phyloP scores from a whole-genome alignment of 23 tunicate genomes.

The Ascidia mentula region DNA sequence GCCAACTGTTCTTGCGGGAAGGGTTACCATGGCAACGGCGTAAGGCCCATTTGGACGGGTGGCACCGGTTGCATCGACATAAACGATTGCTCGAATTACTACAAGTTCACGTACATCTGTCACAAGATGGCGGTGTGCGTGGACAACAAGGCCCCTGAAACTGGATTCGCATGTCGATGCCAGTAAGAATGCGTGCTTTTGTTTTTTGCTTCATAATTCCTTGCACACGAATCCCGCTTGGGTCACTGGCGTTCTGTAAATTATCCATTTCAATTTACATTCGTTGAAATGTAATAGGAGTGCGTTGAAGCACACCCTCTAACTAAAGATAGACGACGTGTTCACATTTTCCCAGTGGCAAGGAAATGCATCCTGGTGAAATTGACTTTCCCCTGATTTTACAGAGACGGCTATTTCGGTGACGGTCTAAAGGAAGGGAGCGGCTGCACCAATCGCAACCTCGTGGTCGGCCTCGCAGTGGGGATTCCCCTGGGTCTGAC shows the following conservation, averaged over 20 bases:
- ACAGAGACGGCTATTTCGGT: conserved; percentile 38
- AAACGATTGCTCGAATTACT: conserved; percentile 30
- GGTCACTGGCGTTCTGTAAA: too few relatives aligned
- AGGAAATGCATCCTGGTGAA: too few relatives aligned
- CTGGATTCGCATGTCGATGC: conserved; percentile 41
- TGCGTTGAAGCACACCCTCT: too few relatives aligned
- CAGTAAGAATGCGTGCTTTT: too few relatives aligned
- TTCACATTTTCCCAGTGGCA: too few relatives aligned
- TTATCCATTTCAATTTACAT: too few relatives aligned
- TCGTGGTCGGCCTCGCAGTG: conserved; percentile 23
- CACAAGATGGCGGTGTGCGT: conserved; percentile 18
- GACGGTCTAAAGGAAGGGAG: conserved; percentile 32
- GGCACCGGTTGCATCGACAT: conserved; percentile 68
- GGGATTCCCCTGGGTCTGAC: conserved; percentile 29
- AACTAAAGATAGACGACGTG: too few relatives aligned
- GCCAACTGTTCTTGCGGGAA: conserved; percentile 65
- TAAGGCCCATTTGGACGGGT: not conserved
- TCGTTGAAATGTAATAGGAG: too few relatives aligned
- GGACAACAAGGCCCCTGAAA: conserved; percentile 34
- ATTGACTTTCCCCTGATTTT: too few relatives aligned
- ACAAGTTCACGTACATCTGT: not conserved
- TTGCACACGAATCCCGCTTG: too few relatives aligned
- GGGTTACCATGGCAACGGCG: conserved; percentile 77
- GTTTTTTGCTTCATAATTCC: too few relatives aligned
- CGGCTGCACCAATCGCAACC: conserved; percentile 27